Evolutionary conservation across 2,797 vertebrate genomes (phyloP).

Genomic region (Thaleichthys pacificus): DNA sequence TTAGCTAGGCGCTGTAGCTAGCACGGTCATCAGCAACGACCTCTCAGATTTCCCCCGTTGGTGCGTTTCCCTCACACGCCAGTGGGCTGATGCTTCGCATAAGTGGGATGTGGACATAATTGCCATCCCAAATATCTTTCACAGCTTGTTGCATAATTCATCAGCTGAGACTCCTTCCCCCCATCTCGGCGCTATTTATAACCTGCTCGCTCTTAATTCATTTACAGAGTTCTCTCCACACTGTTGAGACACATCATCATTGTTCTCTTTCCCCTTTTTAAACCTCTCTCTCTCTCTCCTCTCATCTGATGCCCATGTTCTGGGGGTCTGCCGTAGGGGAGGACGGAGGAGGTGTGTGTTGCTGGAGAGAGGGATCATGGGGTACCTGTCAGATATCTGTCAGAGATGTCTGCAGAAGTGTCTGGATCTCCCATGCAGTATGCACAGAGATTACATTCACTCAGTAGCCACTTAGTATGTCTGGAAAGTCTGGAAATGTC

Average conservation of each 20-base stretch:
- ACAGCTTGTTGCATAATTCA: slow-evolving; percentile 42
- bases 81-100: neutral
- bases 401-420: neutral
- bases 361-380: neutral
- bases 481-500: slow-evolving; percentile 8
- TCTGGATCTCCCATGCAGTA: neutral
- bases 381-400: slow-evolving; percentile 4
- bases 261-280: neutral
- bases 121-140: slow-evolving; percentile 35
- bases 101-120: slow-evolving; percentile 31
- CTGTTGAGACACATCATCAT: neutral
- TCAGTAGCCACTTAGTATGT: slow-evolving; percentile 12
- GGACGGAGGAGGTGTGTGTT: neutral
- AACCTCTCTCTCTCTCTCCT: slow-evolving; percentile 1
- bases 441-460: slow-evolving; percentile 13
- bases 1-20: neutral
- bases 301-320: neutral
- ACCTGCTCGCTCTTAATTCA: slow-evolving; percentile 42
- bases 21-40: neutral
- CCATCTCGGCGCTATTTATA: slow-evolving; percentile 47
- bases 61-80: slow-evolving; percentile 3
- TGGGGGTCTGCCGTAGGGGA: neutral
- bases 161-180: slow-evolving; percentile 37
- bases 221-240: slow-evolving; percentile 22
- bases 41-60: neutral